These are phyloP conservation scores for Tetrao urogallus DNA, from an alignment of 2,113 vertebrate genomes.

Conservation along the genomic window DNA sequence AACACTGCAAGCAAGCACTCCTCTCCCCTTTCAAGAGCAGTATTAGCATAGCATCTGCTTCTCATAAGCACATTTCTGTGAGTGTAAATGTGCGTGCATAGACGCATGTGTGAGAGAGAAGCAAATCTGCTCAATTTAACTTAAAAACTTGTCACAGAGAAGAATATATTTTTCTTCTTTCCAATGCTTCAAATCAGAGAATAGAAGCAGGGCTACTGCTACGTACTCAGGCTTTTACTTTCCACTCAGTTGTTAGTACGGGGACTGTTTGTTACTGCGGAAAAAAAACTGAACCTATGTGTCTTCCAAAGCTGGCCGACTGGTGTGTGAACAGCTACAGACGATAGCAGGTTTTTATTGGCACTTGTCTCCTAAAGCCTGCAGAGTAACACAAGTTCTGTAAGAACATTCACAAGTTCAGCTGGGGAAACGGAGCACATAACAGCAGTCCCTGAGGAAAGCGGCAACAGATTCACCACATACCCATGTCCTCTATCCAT, in stretches of 20 bases:
- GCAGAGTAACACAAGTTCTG: background rate
- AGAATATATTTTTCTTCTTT: background rate
- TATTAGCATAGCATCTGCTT: conserved; percentile 76
- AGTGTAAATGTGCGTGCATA: background rate
- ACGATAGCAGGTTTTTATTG: background rate
- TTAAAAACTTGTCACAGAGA: conserved; percentile 29
- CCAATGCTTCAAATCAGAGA: background rate
- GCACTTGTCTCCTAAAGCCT: background rate
- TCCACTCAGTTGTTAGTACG: background rate
- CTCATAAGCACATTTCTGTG: conserved; percentile 74
- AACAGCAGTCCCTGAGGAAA: background rate
- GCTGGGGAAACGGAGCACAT: background rate
- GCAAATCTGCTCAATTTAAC: conserved; percentile 66
- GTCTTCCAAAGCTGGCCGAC: background rate
- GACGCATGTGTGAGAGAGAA: background rate
- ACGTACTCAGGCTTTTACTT: background rate
- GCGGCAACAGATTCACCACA: background rate
- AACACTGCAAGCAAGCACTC: background rate
- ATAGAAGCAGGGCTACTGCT: background rate
- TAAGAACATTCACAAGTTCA: background rate
- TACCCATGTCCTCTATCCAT: background rate
- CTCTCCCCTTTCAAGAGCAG: conserved; percentile 62
- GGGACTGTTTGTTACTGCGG: background rate
- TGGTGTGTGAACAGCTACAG: background rate
- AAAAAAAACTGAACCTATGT: background rate